Conservation (phyloP, 2,113 vertebrate genomes). For the Bucco capensis region DNA sequence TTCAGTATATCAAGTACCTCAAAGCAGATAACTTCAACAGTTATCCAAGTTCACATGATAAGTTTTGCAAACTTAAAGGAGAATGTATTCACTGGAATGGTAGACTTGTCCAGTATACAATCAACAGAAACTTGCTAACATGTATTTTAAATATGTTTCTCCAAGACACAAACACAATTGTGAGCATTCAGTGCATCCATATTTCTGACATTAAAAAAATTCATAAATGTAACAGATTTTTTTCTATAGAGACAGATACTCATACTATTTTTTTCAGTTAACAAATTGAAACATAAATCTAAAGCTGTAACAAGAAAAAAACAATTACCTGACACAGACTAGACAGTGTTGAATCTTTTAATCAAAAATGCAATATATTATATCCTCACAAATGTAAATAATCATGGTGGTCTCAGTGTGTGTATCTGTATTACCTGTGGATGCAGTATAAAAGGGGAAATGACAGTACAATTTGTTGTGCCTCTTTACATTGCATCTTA, state of each 20-base stretch:
- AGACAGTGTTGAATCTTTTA: not conserved
- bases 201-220: not conserved
- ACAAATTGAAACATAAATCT: not conserved
- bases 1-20: not conserved
- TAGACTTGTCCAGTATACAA: not conserved
- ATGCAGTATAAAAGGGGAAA: not conserved
- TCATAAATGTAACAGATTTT: not conserved
- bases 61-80: not conserved
- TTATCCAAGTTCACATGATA: not conserved
- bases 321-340: not conserved
- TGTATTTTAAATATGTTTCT: not conserved
- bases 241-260: not conserved
- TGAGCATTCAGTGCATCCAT: not conserved
- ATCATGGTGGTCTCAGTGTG: not conserved
- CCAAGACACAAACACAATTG: not conserved
- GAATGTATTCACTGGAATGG: not conserved
- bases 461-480: not conserved
- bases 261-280: not conserved
- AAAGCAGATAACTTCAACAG: not conserved
- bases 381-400: not conserved
- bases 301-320: not conserved
- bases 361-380: not conserved
- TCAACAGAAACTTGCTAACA: not conserved
- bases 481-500: not conserved
- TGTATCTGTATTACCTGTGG: not conserved